phyloP scores from a whole-genome alignment of 2,113 vertebrate genomes.

The Esox niger region DNA sequence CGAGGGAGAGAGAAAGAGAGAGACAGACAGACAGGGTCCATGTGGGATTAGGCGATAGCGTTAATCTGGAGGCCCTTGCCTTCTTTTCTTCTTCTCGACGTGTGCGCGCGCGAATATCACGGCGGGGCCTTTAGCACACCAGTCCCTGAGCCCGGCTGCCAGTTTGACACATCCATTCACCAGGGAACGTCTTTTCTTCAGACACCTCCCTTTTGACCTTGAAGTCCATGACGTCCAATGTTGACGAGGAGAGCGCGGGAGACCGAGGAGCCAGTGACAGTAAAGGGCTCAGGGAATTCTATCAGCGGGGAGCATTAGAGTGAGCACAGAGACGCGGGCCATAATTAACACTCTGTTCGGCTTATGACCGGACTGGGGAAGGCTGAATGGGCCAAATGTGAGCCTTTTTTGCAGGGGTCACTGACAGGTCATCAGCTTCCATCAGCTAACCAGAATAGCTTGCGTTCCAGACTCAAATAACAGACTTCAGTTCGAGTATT shows the following conservation, averaged over 20 bases:
- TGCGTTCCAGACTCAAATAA: too few relatives aligned
- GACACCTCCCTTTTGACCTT: conserved; percentile 70
- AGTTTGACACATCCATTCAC: conserved; percentile 58
- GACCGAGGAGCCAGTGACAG: conserved; percentile 75
- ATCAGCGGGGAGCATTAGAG: conserved; percentile 78
- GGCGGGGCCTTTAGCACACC: background rate
- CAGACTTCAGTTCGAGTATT: too few relatives aligned
- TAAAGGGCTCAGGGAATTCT: conserved; percentile 79
- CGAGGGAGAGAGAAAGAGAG: conserved; percentile 32
- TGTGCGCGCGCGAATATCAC: conserved; percentile 25
- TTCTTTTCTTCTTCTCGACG: conserved; percentile 34
- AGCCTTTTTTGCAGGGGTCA: background rate
- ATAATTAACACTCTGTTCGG: conserved; percentile 83
- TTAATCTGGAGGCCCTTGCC: conserved; percentile 79
- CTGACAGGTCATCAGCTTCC: too few relatives aligned
- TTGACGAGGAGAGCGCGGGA: conserved; percentile 50
- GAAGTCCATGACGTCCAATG: conserved; percentile 70
- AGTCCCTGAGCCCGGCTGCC: conserved; percentile 1
- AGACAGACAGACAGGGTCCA: conserved; percentile 43
- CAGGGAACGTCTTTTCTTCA: conserved; percentile 51
- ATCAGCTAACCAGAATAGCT: too few relatives aligned
- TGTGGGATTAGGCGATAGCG: conserved; percentile 74
- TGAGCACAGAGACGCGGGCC: conserved; percentile 71
- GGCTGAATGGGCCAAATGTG: conserved; percentile 42
- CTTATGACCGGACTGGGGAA: conserved; percentile 72